Base-by-base conservation (phyloP, 2,888 invertebrate species). In the Vannuccia rotundouncinata region DNA sequence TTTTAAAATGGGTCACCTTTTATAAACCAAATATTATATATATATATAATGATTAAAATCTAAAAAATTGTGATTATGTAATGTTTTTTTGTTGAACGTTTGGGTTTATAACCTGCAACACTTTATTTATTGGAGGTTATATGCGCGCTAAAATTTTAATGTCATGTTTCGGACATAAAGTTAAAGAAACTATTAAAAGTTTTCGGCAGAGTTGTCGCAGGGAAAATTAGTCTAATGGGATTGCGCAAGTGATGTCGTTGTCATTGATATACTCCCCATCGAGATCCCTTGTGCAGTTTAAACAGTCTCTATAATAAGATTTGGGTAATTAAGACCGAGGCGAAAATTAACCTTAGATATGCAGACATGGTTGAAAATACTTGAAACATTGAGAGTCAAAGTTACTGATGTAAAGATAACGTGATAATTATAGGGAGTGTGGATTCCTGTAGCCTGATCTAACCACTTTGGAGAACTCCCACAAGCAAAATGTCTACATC, bases 211-310 rank as follows among this genome's bases (percentile, higher is more conserved):
- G 45, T 45, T 17, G 22, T 66, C 22, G 25, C 22, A 22, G 66
- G 13, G 66, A 66, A 66, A 66, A 66, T 66, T 66, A 22, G 66
- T 13, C 66, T 66, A 66, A 66, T 66, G 25, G 66, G 22, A 66
- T 66, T 66, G 66, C 66, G 66, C 25, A 17, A 66, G 2, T 22
- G 2, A 27, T 66, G 22, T 66, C 66, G 2, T 66, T 66, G 66
- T 22, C 66, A 66, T 66, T 22, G 66, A 66, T 66, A n/a, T n/a
- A 66, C 22, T 66, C 66, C 66, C 5, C 22, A 66, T 5, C 2
- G 66, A 22, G 5, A 66, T 22, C 45, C 45, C 10, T 10, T 66
- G 25, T 5, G 25, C 25, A 66, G 22, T 66, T 10, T 45, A 45
- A 45, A 10, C 17, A 45, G 45, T n/a, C n/a, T n/a, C n/a, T n/a